Evolutionary conservation across 2,888 invertebrate genomes (phyloP).

Genomic region (Teleiodes luculella): DNA sequence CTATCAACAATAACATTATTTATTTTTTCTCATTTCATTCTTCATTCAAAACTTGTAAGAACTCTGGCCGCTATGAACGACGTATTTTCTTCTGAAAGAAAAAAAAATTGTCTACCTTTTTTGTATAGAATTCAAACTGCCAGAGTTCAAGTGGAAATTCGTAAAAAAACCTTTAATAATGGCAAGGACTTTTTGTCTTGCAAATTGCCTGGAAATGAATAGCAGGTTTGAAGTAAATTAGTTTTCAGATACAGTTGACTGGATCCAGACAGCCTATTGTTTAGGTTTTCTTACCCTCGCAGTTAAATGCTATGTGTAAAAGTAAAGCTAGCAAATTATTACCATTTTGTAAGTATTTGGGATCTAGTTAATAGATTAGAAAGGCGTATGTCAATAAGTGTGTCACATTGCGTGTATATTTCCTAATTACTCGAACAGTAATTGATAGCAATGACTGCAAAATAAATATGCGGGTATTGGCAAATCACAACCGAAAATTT

Average conservation of each 20-base stretch:
- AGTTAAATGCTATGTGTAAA: not conserved
- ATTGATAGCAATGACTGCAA: no score
- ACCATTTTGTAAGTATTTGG: not conserved
- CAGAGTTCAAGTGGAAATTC: not conserved
- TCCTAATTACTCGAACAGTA: not conserved
- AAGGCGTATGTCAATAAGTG: not conserved
- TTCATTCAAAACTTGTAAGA: not conserved
- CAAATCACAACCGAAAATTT: not conserved
- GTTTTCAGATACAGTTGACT: conserved; percentile 12
- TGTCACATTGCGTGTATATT: not conserved
- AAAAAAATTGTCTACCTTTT: not conserved
- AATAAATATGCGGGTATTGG: not conserved
- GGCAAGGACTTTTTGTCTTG: not conserved
- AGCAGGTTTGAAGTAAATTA: not conserved
- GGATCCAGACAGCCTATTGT: conserved; percentile 13
- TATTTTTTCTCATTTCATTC: not conserved
- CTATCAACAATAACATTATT: not conserved
- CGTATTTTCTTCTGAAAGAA: not conserved
- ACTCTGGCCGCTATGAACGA: no score
- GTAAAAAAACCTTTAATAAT: not conserved
- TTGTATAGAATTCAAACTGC: not conserved
- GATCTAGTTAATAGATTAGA: not conserved
- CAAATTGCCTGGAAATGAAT: conserved; percentile 8
- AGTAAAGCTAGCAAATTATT: no score
- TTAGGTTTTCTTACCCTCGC: not conserved